Evolutionary conservation across 2,888 invertebrate genomes (phyloP).

Genomic region (Arrhopalites spinosus): DNA sequence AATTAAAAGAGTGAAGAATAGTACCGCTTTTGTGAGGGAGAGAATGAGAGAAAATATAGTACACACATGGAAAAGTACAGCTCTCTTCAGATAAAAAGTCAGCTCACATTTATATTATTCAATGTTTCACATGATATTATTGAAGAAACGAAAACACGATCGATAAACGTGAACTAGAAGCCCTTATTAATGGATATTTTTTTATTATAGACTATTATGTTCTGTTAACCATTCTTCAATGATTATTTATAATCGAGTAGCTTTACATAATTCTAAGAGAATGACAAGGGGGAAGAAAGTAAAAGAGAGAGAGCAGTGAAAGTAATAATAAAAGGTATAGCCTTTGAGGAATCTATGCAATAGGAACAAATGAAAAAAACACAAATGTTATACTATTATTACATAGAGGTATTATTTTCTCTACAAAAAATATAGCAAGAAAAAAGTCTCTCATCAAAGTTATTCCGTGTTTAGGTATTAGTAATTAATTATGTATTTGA

Average conservation of each 20-base stretch:
- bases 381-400: no score
- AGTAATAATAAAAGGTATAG: no score
- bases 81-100: background rate
- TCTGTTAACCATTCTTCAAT: no score
- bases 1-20: background rate
- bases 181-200: background rate
- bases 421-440: no score
- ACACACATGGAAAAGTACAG: background rate
- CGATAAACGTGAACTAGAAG: background rate
- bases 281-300: no score
- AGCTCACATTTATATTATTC: background rate
- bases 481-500: background rate
- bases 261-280: no score
- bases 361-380: no score
- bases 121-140: background rate
- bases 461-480: background rate
- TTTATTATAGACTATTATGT: background rate
- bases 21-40: background rate
- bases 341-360: no score
- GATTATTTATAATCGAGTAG: no score
- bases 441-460: background rate
- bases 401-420: no score
- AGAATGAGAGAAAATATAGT: background rate
- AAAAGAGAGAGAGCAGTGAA: no score
- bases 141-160: background rate